Conservation (phyloP, 2,797 vertebrate genomes). For the Selene dorsalis region DNA sequence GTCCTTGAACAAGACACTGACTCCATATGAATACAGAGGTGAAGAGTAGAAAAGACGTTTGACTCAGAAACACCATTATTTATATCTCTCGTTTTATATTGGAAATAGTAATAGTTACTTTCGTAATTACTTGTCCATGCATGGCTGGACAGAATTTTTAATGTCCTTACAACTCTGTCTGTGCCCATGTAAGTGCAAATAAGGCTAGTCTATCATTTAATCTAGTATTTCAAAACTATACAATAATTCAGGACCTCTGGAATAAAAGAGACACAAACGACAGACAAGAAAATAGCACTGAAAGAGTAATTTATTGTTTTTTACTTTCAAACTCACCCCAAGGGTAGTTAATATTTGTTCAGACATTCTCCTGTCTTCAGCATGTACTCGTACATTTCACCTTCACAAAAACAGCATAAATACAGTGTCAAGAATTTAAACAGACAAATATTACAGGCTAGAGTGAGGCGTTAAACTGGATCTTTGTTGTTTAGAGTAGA, state of each 20-base stretch:
- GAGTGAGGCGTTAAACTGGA: conserved; percentile 12
- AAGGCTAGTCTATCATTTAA: no score
- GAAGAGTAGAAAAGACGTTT: conserved; percentile 12
- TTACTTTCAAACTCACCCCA: conserved; percentile 64
- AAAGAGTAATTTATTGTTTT: conserved; percentile 77
- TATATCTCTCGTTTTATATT: neutral
- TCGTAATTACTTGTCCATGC: neutral
- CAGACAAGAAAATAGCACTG: conserved; percentile 47
- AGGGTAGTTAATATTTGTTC: conserved; percentile 53
- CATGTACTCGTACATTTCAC: conserved; percentile 48
- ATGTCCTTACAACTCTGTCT: no score
- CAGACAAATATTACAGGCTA: conserved; percentile 29
- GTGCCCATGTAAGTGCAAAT: no score
- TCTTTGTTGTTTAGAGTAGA: neutral
- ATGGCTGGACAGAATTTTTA: neutral
- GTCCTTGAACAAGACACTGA: conserved; percentile 59
- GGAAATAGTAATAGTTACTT: neutral
- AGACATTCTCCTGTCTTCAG: conserved; percentile 77
- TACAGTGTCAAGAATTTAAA: conserved; percentile 47
- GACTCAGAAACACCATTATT: neutral
- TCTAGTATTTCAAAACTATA: no score
- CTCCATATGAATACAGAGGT: conserved; percentile 16
- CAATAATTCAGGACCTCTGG: fast-evolving
- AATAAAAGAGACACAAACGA: conserved; percentile 10
- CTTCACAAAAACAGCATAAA: conserved; percentile 11